Base-by-base conservation (phyloP, 2,113 vertebrate species). In the Toxotes jaculatrix region DNA sequence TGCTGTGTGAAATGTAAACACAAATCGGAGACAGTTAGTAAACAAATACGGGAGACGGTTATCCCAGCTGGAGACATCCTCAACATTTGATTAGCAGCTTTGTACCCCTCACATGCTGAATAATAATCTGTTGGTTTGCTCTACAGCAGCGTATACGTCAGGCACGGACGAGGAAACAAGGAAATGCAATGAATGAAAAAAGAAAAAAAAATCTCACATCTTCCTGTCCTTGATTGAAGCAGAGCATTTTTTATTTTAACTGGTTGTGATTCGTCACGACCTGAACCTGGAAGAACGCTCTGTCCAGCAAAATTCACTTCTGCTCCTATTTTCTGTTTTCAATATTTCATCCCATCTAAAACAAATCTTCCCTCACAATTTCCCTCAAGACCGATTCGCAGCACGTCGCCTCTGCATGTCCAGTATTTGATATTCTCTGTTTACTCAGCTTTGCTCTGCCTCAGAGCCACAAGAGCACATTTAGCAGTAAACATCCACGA, bases 11-110 rank as follows among this genome's bases (percentile, higher is more conserved):
- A 66, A 80, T 47, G 62, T 68, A 72, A 89, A 85, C 79, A 86
- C 53, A 81, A 62, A 76, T 67, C 60, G 80, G 74, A 79, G 74
- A 85, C 63, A 4, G 73, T 75, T 40, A 31, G 79, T 67, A 85
- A 86, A 89, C 83, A 89, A 86, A 88, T 77, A 64, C 19, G 49
- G 62, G 34, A 72, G 61, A 16, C 10, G 45, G 42, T 87, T 86
- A 77, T 82, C 83, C 80, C 83, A 62, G 83, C 80, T 77, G 80
- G 82, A 90, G 84, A 77, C 82, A 57, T 66, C 75, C 53, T 81
- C 79, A 55, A 70, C 81, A 87, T 87, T 70, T 84, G 82, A 89
- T 86, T 78, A 88, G 86, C 70, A 77, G 79, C 82, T 74, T 65
- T 78, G 61, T 47, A 68, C 55, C 63, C 49, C n/a, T 63, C 57